phyloP scores from a whole-genome alignment of 1,140 invertebrate species.

The Drosophila sechellia region DNA sequence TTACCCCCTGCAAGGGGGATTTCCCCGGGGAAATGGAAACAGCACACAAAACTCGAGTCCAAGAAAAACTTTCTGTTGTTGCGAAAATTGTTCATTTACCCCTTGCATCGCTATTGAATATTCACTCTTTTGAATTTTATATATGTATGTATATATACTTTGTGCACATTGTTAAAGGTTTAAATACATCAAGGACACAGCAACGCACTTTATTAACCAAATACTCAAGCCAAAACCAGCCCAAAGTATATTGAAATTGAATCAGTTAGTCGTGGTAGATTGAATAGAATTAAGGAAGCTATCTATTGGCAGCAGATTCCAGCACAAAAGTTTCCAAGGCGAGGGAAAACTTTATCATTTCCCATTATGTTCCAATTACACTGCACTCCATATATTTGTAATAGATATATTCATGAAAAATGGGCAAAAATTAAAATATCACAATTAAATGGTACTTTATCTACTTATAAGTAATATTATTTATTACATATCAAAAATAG shows the following conservation, averaged over 20 bases:
- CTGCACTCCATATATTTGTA: too few relatives aligned
- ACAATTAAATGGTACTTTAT: too few relatives aligned
- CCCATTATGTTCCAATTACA: too few relatives aligned
- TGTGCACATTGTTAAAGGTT: too few relatives aligned
- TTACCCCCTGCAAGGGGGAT: constrained; percentile 9
- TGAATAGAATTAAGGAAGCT: constrained; percentile 1
- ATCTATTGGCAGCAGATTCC: constrained; percentile 5
- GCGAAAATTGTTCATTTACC: background rate
- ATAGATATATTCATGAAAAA: too few relatives aligned
- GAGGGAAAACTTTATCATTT: constrained; percentile 17
- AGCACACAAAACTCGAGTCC: background rate
- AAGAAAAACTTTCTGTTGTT: background rate
- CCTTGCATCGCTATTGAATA: too few relatives aligned
- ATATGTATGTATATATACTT: too few relatives aligned
- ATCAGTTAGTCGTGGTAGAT: constrained; percentile 35
- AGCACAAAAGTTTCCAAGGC: constrained; percentile 24
- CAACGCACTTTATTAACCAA: constrained; percentile 1
- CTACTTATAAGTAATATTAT: too few relatives aligned
- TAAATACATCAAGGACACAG: too few relatives aligned
- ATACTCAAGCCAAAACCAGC: background rate
- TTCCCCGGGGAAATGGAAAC: background rate
- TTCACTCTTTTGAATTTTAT: too few relatives aligned
- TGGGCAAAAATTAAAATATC: too few relatives aligned
- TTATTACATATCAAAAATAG: too few relatives aligned
- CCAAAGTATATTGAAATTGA: constrained; percentile 65